Base-by-base conservation (phyloP, 2,113 vertebrate species). In the Anhinga anhinga region DNA sequence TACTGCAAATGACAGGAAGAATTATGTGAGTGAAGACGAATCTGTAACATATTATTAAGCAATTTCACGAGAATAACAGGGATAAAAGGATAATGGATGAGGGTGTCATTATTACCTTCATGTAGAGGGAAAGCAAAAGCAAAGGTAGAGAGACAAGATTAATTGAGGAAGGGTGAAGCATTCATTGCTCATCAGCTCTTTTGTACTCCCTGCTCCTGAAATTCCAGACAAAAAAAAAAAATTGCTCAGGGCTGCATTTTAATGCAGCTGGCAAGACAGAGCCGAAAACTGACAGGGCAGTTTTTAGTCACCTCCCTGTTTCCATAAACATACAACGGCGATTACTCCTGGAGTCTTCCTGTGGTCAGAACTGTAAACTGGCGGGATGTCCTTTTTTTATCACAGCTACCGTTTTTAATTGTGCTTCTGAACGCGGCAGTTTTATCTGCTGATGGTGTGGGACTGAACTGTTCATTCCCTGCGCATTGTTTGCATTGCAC, bases 21-120 rank as follows among this genome's bases (percentile, higher is more conserved):
- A 99, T 99, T 99, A 99, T 99, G 98, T 97, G 98, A 98, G 98
- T 98, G 98, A 98, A 99, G 99, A 99, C 98, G 98, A 99, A 99
- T 99, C 98, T 99, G 99, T 99, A 99, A 98, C 98, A 99, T 99
- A 99, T 99, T 99, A 99, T 99, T 99, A 99, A 99, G 99, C 99
- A 99, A 99, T 99, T 99, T 98, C 98, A 98, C 80, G 98, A 99
- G 99, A 99, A 99, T 99, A 99, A 99, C 98, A 97, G 98, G 99
- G 99, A 99, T 99, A 99, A 99, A 99, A 99, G 99, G 99, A 99
- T 99, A 99, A 99, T 99, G 99, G 99, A 99, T 99, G 99, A 99
- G 99, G 98, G 98, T 99, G 99, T 99, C 98, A 98, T 99, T 99
- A 99, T 99, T 98, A 99, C 98, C 98, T 99, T 98, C 98, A 98